Evolutionary conservation across 1,140 invertebrate genomes (phyloP).

Genomic region (Drosophila fuyamai): DNA sequence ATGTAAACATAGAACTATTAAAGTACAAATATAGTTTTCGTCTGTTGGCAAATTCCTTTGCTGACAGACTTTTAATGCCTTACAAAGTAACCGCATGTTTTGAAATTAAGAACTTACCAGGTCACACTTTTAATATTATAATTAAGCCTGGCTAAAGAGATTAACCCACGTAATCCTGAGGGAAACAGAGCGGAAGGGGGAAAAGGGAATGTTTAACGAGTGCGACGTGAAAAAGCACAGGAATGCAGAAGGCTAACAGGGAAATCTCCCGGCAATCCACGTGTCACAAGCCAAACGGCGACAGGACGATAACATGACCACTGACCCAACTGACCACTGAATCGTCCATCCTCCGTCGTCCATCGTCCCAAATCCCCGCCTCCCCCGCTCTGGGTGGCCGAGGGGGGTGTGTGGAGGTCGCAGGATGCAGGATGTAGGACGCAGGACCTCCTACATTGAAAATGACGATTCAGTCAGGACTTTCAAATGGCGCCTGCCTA

Average conservation of each 20-base stretch:
- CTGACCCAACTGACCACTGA: conserved; percentile 20
- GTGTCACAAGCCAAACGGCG: conserved; percentile 41
- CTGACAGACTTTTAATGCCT: background rate
- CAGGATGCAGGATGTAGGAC: background rate
- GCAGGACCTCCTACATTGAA: conserved; percentile 4
- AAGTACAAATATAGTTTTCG: background rate
- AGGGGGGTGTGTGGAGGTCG: background rate
- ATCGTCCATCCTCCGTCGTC: background rate
- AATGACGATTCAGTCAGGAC: conserved; percentile 9
- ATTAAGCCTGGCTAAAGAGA: conserved; percentile 3
- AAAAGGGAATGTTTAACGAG: conserved; percentile 22
- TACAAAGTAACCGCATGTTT: background rate
- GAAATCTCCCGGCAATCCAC: conserved; percentile 36
- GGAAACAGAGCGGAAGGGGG: background rate
- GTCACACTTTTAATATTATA: background rate
- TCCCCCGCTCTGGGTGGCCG: background rate
- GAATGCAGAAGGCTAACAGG: conserved; percentile 28
- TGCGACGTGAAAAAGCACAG: conserved; percentile 12
- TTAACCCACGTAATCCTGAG: conserved; percentile 1
- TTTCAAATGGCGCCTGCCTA: conserved; percentile 17
- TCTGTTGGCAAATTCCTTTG: background rate
- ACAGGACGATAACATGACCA: conserved; percentile 28
- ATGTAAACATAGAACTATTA: background rate
- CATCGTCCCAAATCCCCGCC: background rate
- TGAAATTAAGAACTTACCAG: background rate